Base-by-base conservation (phyloP, 2,888 invertebrate species). In the Macaria liturata region DNA sequence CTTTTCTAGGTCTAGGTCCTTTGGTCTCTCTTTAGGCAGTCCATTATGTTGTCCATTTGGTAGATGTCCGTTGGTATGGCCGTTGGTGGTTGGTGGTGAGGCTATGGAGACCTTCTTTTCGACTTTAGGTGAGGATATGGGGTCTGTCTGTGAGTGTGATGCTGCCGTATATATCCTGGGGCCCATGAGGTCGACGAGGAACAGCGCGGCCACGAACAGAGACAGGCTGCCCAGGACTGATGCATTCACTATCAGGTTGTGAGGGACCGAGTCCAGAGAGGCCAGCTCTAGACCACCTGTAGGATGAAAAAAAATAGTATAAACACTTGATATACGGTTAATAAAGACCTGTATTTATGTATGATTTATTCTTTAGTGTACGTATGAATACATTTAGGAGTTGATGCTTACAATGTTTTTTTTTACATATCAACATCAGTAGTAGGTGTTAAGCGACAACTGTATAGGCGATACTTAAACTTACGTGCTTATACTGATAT, bases 251-350 rank as follows among this genome's bases (percentile, higher is more conserved):
- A 95, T 84, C 68, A 96, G 83, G 57, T 94, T 93, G 8, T 89
- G 86, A 0, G 95, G 95, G 3, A 96, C 93, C 9, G 94, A 95
- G 73, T 96, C 96, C 71, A 96, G 84, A 3, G 95, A 94, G 3
- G 95, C 95, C 59, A 95, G 89, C 61, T 94, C 94, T 69, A 96
- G 85, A 66, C 94, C 94, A 72, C 95, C 95, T 94, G 75, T 0
- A 20, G 45, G 67, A 66, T 54, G 54, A n/a, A 20, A 20, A 20
- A 4, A 6, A 37, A n/a, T 8, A 46, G 20, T 9, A 4, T 34
- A 44, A 51, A 20, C 1, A 37, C 34, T 37, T 37, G 4, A 2
- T 37, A 2, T 20, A 20, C 1, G 20, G 20, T 20, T 20, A 20
- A 20, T 20, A 1, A 20, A 20, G 20, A 2, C 20, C 20, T 20